Evolutionary conservation across 2,113 vertebrate species (phyloP).

Genomic region (Typhlomys cinereus): DNA sequence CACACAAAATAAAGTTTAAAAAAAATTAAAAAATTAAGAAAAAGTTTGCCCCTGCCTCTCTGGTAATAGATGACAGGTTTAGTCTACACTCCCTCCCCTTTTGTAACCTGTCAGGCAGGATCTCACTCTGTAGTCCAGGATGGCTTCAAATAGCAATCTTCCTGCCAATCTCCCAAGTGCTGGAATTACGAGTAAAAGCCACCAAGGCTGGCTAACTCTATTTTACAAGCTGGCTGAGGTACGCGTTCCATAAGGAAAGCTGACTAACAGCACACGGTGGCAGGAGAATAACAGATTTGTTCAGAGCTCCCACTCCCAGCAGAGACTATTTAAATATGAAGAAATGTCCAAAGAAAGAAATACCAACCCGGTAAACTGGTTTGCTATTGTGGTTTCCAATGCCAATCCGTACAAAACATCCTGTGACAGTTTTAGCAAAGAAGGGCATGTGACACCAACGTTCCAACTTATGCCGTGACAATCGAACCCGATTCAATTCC

Average conservation of each 20-base stretch:
- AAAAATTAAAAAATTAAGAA: no score
- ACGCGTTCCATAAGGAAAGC: neutral
- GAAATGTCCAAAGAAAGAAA: neutral
- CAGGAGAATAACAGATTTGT: slow-evolving; percentile 5
- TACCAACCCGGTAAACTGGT: slow-evolving; percentile 95
- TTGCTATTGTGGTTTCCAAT: slow-evolving; percentile 99
- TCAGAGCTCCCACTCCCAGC: slow-evolving; percentile 3
- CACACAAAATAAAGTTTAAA: no score
- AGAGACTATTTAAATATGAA: slow-evolving; percentile 37
- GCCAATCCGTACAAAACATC: slow-evolving; percentile 98
- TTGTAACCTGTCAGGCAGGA: neutral
- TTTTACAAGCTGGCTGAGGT: neutral
- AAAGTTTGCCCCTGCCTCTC: neutral
- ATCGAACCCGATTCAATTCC: slow-evolving; percentile 95
- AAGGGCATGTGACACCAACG: slow-evolving; percentile 99
- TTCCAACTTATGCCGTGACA: slow-evolving; percentile 97
- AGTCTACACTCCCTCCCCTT: neutral
- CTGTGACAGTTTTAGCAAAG: slow-evolving; percentile 97
- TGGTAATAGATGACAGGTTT: neutral
- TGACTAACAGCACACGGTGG: slow-evolving; percentile 1
- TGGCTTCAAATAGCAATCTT: neutral
- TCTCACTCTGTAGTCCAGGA: neutral
- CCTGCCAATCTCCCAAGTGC: neutral
- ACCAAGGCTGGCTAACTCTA: neutral
- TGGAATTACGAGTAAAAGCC: neutral